Base-by-base conservation (phyloP, 1,140 invertebrate species). In the Achatina immaculata region DNA sequence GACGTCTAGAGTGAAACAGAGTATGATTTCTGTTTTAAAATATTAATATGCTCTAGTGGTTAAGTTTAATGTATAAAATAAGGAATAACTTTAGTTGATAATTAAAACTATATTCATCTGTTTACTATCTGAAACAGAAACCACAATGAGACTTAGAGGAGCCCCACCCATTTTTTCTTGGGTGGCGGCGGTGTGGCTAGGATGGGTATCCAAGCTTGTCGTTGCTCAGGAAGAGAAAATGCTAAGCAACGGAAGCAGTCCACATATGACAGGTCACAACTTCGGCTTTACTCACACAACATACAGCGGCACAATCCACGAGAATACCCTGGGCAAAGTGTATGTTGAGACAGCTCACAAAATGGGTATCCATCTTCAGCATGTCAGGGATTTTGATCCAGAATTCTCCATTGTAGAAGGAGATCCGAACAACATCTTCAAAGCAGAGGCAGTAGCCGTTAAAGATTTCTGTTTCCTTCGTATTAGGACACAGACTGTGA, bases 391-490 rank as follows among this genome's bases (percentile, higher is more conserved):
- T 28, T 93, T 98, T 96, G 80, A 68, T 45, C 45, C 83, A n/a
- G 78, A 81, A 16, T 84, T 65, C 31, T 34, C 43, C 97, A 97
- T 99, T 89, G 92, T 95, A 21, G 94, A 93, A 83, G 96, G 96
- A 40, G 96, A 98, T 90, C 93, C 94, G 40, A 95, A 96, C 80
- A 95, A 96, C 87, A 95, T 98, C 88, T 99, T 99, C 92, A 97
- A 97, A 90, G 96, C 96, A 0, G 97, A 98, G 89, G 94, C 96
- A 76, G 92, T 94, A 24, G 91, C 94, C 42, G 95, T 99, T 19
- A 97, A 97, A 34, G 96, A 98, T 92, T 98, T 98, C 92, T 96
- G 95, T 91, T 99, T 99, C 90, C 93, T 99, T 40, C 92, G 95
- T 45, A 94, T 99, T 78, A 93, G 96, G 84, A 98, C 96, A 81